Evolutionary conservation across 1,140 invertebrate genomes (phyloP).

Genomic region (Tenebrio molitor): DNA sequence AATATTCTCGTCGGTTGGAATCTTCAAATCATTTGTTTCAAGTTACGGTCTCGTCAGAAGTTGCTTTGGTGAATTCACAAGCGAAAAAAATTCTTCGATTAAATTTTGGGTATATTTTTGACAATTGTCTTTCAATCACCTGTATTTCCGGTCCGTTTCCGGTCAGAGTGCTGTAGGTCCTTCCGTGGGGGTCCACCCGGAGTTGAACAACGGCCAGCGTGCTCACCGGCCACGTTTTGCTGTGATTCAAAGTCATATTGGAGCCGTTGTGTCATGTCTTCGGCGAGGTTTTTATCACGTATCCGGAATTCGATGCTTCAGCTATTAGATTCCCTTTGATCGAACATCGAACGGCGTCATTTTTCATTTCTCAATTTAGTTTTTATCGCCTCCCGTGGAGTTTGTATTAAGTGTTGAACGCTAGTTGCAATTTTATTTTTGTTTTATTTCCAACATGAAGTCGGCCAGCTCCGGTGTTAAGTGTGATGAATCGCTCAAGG

Average conservation of each 20-base stretch:
- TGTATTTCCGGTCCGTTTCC: slow-evolving; percentile 22
- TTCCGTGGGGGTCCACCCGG: slow-evolving; percentile 62
- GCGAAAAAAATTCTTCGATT: background rate
- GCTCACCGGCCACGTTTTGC: slow-evolving; percentile 66
- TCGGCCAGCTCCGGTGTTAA: slow-evolving; percentile 3
- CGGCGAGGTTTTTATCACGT: background rate
- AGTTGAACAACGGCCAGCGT: slow-evolving; percentile 65
- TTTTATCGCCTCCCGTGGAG: slow-evolving; percentile 1
- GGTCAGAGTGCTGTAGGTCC: slow-evolving; percentile 62
- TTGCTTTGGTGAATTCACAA: background rate
- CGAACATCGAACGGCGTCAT: slow-evolving; percentile 10
- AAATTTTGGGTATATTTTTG: background rate
- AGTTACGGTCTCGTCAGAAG: no score
- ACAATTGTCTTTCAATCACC: no score
- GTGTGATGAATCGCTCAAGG: slow-evolving; percentile 13
- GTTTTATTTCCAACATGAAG: slow-evolving; percentile 17
- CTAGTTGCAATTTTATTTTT: background rate
- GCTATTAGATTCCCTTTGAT: slow-evolving; percentile 36
- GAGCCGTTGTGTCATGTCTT: slow-evolving; percentile 28
- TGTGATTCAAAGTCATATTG: slow-evolving; percentile 65
- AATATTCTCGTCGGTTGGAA: no score
- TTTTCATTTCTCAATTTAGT: slow-evolving; percentile 33
- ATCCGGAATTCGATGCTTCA: slow-evolving; percentile 22
- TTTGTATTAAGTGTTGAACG: slow-evolving; percentile 1
- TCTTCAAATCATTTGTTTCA: no score